phyloP scores from a whole-genome alignment of 1,140 invertebrate species.

The Charaxes varanes region DNA sequence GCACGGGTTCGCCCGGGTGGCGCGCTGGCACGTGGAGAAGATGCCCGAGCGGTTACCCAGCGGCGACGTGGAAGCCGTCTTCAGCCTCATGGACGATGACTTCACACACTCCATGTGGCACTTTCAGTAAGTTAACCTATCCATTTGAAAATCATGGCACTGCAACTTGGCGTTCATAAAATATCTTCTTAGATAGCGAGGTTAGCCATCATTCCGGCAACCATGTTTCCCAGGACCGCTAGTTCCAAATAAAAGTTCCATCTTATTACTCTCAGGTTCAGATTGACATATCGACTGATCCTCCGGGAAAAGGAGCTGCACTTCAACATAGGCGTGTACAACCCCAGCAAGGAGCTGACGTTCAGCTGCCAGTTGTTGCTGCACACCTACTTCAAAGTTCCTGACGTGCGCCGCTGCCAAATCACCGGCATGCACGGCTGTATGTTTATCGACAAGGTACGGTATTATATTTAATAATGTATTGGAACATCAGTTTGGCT shows the following conservation, averaged over 20 bases:
- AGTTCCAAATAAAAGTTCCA: not conserved
- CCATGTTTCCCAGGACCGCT: not conserved
- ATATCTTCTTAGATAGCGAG: too few species aligned
- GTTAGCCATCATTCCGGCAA: not conserved
- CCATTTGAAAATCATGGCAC: too few species aligned
- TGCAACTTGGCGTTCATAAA: too few species aligned
- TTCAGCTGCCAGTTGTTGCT: constrained; percentile 95
- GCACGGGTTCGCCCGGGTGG: constrained; percentile 94
- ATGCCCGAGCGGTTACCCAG: constrained; percentile 88
- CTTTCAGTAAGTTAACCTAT: constrained; percentile 78
- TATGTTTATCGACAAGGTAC: constrained; percentile 95
- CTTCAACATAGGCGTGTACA: constrained; percentile 93
- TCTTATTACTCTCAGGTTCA: constrained; percentile 75
- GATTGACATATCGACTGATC: constrained; percentile 90
- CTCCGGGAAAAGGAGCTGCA: constrained; percentile 92
- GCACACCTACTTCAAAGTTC: constrained; percentile 97
- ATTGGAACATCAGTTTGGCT: too few species aligned
- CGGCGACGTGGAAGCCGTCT: constrained; percentile 93
- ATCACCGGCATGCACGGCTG: constrained; percentile 93
- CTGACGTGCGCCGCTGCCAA: constrained; percentile 91
- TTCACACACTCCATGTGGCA: constrained; percentile 96
- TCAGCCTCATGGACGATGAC: constrained; percentile 93
- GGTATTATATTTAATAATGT: constrained; percentile 14
- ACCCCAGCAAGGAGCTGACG: constrained; percentile 90
- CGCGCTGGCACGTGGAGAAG: constrained; percentile 92